Conservation (phyloP, 2,888 invertebrate species). For the Pediacus dermestoides region DNA sequence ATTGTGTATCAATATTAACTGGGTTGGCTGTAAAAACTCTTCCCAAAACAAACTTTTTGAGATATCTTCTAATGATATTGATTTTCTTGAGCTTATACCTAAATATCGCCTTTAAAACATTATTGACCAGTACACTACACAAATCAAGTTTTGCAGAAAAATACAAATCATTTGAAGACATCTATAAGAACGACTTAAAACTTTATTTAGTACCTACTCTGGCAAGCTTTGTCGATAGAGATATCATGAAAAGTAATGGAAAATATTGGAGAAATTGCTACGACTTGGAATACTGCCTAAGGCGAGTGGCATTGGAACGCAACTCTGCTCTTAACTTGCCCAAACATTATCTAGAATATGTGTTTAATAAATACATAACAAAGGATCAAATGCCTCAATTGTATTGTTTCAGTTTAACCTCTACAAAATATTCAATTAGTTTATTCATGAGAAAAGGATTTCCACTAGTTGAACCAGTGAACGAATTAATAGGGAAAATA, state of each 20-base stretch:
- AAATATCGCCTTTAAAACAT: slow-evolving; percentile 33
- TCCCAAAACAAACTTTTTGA: slow-evolving; percentile 27
- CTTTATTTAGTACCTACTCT: slow-evolving; percentile 30
- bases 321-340: slow-evolving; percentile 35
- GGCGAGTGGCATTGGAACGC: slow-evolving; percentile 25
- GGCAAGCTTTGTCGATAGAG: slow-evolving; percentile 25
- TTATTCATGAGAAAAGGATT: slow-evolving; percentile 42
- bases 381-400: slow-evolving; percentile 27
- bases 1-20: slow-evolving; percentile 18
- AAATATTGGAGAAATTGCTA: slow-evolving; percentile 24
- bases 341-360: slow-evolving; percentile 35
- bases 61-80: slow-evolving; percentile 30
- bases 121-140: slow-evolving; percentile 34
- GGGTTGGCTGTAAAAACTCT: slow-evolving; percentile 20
- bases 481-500: slow-evolving; percentile 33
- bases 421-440: slow-evolving; percentile 40
- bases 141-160: slow-evolving; percentile 32
- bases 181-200: slow-evolving; percentile 29
- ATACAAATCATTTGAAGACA: slow-evolving; percentile 30
- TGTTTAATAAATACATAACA: slow-evolving; percentile 32
- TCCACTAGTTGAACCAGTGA: slow-evolving; percentile 34
- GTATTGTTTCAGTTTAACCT: slow-evolving; percentile 33
- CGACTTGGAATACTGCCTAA: slow-evolving; percentile 28
- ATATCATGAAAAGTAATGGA: slow-evolving; percentile 9
- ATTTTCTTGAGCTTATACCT: slow-evolving; percentile 31